Evolutionary conservation across 2,888 invertebrate species (phyloP).

Genomic region (Oeneis ivallda): DNA sequence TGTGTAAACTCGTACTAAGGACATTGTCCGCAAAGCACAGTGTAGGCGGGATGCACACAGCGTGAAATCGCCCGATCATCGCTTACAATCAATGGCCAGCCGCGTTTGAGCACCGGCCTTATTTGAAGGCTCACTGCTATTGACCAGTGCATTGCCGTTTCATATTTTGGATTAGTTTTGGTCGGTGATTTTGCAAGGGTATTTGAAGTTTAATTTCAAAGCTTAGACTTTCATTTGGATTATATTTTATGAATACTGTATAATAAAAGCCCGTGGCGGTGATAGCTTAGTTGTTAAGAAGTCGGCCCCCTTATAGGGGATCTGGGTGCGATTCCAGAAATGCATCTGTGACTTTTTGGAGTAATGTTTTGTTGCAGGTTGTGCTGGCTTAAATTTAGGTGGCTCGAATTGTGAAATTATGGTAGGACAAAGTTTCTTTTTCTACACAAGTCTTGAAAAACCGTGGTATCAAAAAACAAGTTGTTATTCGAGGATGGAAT

Average conservation of each 20-base stretch:
- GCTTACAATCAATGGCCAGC: slow-evolving; percentile 27
- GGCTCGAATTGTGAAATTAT: too few species aligned
- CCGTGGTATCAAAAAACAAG: not conserved
- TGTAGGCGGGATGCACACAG: slow-evolving; percentile 18
- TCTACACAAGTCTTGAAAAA: not conserved
- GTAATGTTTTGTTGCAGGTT: too few species aligned
- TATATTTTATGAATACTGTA: not conserved
- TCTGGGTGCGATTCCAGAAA: too few species aligned
- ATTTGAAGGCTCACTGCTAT: slow-evolving; percentile 8
- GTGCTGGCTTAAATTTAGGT: too few species aligned
- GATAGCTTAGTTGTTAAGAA: too few species aligned
- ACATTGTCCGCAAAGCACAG: slow-evolving; percentile 39
- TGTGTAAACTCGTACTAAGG: too few species aligned
- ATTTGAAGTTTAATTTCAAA: slow-evolving; percentile 4
- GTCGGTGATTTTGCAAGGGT: slow-evolving; percentile 3
- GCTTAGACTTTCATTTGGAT: not conserved
- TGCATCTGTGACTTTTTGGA: too few species aligned
- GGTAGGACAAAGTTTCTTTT: too few species aligned
- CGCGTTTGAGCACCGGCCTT: slow-evolving; percentile 7
- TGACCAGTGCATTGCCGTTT: slow-evolving; percentile 11
- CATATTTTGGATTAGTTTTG: slow-evolving; percentile 16
- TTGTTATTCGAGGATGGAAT: slow-evolving; percentile 8
- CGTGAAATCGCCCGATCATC: slow-evolving; percentile 32
- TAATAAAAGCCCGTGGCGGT: not conserved
- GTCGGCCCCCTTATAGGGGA: too few species aligned